Evolutionary conservation across 2,888 invertebrate species (phyloP).

Genomic region (Athalia circularis): DNA sequence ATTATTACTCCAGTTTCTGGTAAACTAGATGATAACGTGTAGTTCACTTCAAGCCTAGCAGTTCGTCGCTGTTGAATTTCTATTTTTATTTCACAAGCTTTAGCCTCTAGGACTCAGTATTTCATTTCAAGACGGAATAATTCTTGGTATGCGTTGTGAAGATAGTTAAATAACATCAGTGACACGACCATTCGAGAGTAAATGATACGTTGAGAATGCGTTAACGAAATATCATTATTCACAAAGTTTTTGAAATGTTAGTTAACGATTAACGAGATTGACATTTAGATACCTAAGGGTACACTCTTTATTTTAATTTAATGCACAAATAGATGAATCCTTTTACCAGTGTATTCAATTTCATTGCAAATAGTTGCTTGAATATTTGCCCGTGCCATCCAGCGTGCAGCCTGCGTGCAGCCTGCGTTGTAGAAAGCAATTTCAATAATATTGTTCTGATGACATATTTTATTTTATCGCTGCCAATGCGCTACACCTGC

Average conservation of each 20-base stretch:
- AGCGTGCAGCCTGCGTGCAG: not conserved
- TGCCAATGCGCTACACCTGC: not conserved
- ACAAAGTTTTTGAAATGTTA: not conserved
- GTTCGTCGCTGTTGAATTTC: not conserved
- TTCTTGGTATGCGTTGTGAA: not conserved
- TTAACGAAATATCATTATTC: not conserved
- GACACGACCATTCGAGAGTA: no score
- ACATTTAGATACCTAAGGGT: not conserved
- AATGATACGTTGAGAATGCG: no score
- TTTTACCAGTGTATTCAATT: no score
- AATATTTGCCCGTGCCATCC: not conserved
- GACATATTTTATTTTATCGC: not conserved
- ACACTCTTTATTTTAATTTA: not conserved
- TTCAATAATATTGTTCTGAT: not conserved
- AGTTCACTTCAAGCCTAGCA: not conserved
- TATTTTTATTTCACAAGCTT: not conserved
- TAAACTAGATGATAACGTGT: not conserved
- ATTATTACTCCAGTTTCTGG: not conserved
- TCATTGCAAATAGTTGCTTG: no score
- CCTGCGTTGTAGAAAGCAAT: not conserved
- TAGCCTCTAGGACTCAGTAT: conserved; percentile 5
- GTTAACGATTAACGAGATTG: not conserved
- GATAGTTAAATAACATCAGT: not conserved
- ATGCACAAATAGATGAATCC: no score
- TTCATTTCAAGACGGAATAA: not conserved